Evolutionary conservation across 2,888 invertebrate species (phyloP).

Genomic region (Tinea semifulvella): DNA sequence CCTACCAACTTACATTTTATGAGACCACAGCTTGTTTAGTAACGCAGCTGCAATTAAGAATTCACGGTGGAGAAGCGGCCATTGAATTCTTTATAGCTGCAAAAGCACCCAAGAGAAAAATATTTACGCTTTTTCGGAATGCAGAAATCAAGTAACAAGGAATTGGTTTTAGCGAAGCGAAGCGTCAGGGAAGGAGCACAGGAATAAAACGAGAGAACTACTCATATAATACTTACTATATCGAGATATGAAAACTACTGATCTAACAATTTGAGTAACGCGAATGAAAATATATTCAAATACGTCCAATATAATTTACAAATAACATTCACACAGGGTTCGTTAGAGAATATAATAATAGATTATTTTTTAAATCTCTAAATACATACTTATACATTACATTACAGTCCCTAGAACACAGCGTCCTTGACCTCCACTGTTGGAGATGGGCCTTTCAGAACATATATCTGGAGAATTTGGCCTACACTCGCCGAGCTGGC

Average conservation of each 20-base stretch:
- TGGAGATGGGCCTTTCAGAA: too few relatives aligned
- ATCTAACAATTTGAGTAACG: not conserved
- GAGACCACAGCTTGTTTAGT: conserved; percentile 15
- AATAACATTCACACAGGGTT: not conserved
- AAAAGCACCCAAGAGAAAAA: conserved; percentile 60
- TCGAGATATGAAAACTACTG: conserved; percentile 33
- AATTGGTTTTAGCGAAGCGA: conserved; percentile 59
- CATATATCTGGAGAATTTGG: too few relatives aligned
- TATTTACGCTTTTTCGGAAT: conserved; percentile 65
- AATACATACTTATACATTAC: too few relatives aligned
- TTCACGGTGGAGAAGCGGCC: conserved; percentile 40
- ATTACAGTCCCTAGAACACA: too few relatives aligned
- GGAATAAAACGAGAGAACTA: conserved; percentile 51
- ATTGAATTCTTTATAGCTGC: conserved; percentile 50
- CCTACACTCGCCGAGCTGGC: too few relatives aligned
- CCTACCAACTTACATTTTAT: too few relatives aligned
- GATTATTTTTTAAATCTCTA: too few relatives aligned
- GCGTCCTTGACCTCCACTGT: too few relatives aligned
- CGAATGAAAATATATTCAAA: not conserved
- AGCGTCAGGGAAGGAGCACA: conserved; percentile 45
- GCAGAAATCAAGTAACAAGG: conserved; percentile 66
- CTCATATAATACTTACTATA: conserved; percentile 50
- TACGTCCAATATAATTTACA: not conserved
- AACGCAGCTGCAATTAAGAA: conserved; percentile 35
- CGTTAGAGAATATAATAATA: too few relatives aligned